Evolutionary conservation across 23 tunicate genomes (phyloP), one percentile per base, ranked within the genome.

Genomic region (Halocynthia aurantium): DNA sequence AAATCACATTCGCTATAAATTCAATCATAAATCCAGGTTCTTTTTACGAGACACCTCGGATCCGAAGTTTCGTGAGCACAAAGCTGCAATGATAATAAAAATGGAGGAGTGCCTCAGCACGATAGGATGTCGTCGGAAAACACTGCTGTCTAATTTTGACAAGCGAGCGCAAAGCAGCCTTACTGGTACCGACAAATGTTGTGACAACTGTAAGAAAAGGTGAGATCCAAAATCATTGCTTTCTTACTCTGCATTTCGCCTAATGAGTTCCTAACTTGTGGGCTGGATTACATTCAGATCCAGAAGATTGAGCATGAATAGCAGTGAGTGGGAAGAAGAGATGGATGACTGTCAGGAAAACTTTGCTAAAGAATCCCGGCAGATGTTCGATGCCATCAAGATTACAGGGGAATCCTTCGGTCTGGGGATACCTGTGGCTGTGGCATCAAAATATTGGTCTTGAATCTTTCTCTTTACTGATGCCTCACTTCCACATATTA

Each of bases 151-250:
- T n/a, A 97, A 96, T 76, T 96, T 96, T 55, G 99, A 96, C 80
- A 86, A 82, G 54, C 64, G 70, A 21, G 96, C 99, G 5, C 75
- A 77, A 77, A 87, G 95, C 67, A 88, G 87, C 78, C 81, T 94
- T 52, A 17, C 75, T 40, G 91, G 91, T 20, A 88, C 95, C 0
- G 89, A 81, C 40, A 88, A 88, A 53, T 94, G 99, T 82, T 94
- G 99, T 66, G 99, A 94, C 81, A 88, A 94, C 57, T 94, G 99
- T 80, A 76, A 92, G 15, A 77, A 81, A 67, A 92, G 76, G 98
- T 92, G 9, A 51, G 83, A 18, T 60, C 64, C 17, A 60, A 60
- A 17, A 15, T 60, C n/a, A 60, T 60, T 60, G n/a, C n/a, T 1
- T 60, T 31, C 44, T 31, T 31, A 31, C 44, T 31, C 44, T 31